These are phyloP conservation scores for Monoplex corrugatus DNA, from an alignment of 2,888 invertebrate species.

Conservation along the genomic window DNA sequence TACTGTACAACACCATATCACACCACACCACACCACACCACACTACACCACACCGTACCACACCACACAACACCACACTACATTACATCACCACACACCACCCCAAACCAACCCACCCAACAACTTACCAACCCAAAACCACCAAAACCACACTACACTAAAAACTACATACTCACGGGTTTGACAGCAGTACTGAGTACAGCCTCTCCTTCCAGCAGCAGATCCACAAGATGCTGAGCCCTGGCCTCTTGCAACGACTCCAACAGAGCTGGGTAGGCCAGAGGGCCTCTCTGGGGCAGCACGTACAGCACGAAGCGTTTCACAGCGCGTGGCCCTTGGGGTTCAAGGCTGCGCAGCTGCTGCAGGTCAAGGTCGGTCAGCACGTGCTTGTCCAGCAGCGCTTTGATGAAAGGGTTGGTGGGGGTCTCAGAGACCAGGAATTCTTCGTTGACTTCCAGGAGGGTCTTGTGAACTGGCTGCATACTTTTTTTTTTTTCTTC, in stretches of 20 bases:
- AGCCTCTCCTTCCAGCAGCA: conserved; percentile 49
- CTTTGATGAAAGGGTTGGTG: conserved; percentile 40
- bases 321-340: conserved; percentile 53
- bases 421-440: conserved; percentile 55
- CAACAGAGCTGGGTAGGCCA: conserved; percentile 53
- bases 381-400: conserved; percentile 41
- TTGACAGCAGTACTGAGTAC: background rate
- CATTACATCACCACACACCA: background rate
- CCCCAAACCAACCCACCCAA: background rate
- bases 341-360: conserved; percentile 51
- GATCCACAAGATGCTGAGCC: conserved; percentile 55
- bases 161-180: conserved; percentile 18
- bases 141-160: background rate
- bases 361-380: conserved; percentile 52
- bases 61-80: background rate
- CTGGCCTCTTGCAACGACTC: conserved; percentile 54
- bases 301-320: conserved; percentile 54
- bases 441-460: conserved; percentile 54
- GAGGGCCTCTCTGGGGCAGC: conserved; percentile 53
- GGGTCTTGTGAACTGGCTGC: conserved; percentile 48
- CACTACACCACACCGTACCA: background rate
- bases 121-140: background rate
- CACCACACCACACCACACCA: background rate
- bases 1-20: background rate
- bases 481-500: conserved; percentile 9